These are phyloP conservation scores for Lydus trimaculatus DNA, from an alignment of 2,888 invertebrate genomes.

Conservation along the genomic window DNA sequence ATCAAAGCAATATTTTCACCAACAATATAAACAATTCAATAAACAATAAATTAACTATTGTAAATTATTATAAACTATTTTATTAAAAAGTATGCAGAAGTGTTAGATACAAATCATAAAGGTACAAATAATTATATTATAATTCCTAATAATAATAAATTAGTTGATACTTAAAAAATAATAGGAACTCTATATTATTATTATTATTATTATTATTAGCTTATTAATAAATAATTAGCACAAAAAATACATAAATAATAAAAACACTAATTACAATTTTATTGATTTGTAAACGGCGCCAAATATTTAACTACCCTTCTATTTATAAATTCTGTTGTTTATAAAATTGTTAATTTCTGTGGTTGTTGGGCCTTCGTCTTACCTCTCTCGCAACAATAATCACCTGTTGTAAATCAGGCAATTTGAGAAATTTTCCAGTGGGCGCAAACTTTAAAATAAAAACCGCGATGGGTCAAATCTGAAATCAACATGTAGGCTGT, in stretches of 20 bases:
- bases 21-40: neutral
- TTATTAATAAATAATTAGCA: constrained; percentile 1
- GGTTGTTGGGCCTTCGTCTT: neutral
- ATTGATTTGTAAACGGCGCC: constrained; percentile 4
- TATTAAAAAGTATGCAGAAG: too few species aligned
- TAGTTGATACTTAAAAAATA: neutral
- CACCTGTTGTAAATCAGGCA: neutral
- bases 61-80: too few species aligned
- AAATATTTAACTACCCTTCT: neutral
- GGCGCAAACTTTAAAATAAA: too few species aligned
- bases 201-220: neutral
- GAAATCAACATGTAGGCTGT: constrained; percentile 21
- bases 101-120: too few species aligned
- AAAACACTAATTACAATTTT: neutral
- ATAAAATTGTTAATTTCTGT: neutral
- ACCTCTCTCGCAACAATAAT: neutral
- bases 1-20: neutral
- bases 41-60: too few species aligned
- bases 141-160: neutral
- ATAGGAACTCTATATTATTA: neutral
- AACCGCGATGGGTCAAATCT: too few species aligned
- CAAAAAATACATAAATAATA: neutral
- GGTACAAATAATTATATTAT: too few species aligned
- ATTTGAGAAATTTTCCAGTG: neutral
- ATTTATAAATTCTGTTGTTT: neutral